phyloP scores from a whole-genome alignment of 2,888 invertebrate genomes.

The Lissocephala sabroskyi region DNA sequence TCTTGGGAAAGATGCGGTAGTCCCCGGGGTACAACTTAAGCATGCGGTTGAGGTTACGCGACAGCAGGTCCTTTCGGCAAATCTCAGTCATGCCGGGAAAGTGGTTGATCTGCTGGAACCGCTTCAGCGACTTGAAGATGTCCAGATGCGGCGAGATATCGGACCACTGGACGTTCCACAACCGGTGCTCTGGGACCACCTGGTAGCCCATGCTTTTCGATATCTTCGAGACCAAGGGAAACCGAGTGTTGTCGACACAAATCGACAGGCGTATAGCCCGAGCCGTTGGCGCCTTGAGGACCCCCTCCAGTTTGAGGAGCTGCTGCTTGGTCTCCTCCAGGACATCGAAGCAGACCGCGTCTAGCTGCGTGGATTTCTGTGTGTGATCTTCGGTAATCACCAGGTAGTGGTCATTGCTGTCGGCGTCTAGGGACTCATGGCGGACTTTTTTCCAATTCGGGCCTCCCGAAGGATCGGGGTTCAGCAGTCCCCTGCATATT shows the following conservation, averaged over 20 bases:
- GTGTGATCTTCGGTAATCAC: constrained; percentile 21
- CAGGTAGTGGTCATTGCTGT: constrained; percentile 12
- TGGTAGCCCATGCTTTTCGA: constrained; percentile 65
- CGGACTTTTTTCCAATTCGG: too few species aligned
- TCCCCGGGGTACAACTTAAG: constrained; percentile 88
- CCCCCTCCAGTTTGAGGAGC: constrained; percentile 13
- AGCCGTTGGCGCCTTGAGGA: constrained; percentile 21
- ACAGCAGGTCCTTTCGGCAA: constrained; percentile 89
- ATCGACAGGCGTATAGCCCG: constrained; percentile 50
- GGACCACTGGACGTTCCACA: constrained; percentile 92
- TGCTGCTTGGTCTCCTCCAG: constrained; percentile 11
- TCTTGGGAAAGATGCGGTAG: constrained; percentile 92
- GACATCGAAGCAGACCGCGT: constrained; percentile 35
- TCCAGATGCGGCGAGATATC: constrained; percentile 89
- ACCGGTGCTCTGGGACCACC: constrained; percentile 81
- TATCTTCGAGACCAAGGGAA: constrained; percentile 57
- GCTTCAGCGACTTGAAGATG: constrained; percentile 90
- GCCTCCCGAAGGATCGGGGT: too few species aligned
- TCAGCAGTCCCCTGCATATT: too few species aligned
- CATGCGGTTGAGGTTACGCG: constrained; percentile 92
- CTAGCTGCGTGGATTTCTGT: not conserved
- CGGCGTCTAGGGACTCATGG: too few species aligned
- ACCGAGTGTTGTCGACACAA: constrained; percentile 64
- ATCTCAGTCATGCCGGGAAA: constrained; percentile 93
- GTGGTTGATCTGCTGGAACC: constrained; percentile 93